These are phyloP conservation scores for Pempheris klunzingeri DNA, from an alignment of 2,797 vertebrate species.

Conservation along the genomic window DNA sequence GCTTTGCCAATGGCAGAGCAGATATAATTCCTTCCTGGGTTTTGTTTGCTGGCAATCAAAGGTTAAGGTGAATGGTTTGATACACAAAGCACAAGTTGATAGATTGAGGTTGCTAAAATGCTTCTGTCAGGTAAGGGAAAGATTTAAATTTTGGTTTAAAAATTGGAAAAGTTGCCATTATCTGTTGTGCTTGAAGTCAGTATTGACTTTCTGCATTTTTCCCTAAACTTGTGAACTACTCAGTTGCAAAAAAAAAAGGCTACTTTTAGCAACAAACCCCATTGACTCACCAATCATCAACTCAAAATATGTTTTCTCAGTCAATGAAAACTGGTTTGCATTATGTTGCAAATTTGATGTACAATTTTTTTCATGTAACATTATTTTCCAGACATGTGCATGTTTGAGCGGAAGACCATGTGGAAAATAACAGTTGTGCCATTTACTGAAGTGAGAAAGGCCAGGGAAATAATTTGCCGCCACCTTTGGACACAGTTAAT, in stretches of 20 bases:
- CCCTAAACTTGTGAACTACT: neutral
- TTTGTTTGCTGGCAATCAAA: too few species aligned
- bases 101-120: neutral
- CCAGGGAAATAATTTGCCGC: slow-evolving; percentile 33
- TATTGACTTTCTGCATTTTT: too few species aligned
- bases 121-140: neutral
- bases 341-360: neutral
- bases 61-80: too few species aligned
- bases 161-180: neutral
- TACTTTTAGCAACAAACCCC: too few species aligned
- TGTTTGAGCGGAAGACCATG: neutral
- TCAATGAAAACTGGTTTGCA: neutral
- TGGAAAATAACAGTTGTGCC: slow-evolving; percentile 16
- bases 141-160: neutral
- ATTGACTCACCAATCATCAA: too few species aligned
- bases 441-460: slow-evolving; percentile 5
- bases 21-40: too few species aligned
- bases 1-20: too few species aligned
- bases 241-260: too few species aligned
- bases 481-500: slow-evolving; percentile 30
- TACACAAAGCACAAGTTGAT: neutral
- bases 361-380: neutral
- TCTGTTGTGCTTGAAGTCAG: neutral
- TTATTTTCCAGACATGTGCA: neutral
- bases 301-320: neutral